phyloP scores from a whole-genome alignment of 2,888 invertebrate genomes.

The Xylophagus ater region DNA sequence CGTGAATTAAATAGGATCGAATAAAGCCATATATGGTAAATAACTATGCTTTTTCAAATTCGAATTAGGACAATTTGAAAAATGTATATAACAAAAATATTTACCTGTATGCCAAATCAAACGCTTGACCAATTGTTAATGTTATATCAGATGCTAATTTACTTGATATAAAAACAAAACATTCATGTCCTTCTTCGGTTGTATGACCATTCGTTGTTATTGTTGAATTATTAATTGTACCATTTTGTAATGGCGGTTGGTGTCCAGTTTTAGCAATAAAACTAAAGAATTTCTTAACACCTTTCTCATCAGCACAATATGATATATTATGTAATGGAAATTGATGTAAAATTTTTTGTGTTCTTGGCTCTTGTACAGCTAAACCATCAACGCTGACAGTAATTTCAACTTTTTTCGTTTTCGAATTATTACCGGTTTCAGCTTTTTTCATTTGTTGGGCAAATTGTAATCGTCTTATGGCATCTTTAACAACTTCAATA shows the following conservation, averaged over 20 bases:
- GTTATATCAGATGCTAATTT: conserved; percentile 97
- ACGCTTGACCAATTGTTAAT: conserved; percentile 94
- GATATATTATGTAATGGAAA: conserved; percentile 96
- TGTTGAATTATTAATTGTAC: conserved; percentile 11
- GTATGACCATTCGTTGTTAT: conserved; percentile 31
- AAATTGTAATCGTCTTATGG: conserved; percentile 90
- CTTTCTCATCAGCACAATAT: conserved; percentile 98
- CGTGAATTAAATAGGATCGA: too few relatives aligned
- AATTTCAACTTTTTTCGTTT: conserved; percentile 83
- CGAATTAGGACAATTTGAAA: too few relatives aligned
- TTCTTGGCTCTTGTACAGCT: conserved; percentile 69
- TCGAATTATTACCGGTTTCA: conserved; percentile 67
- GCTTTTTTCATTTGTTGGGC: conserved; percentile 85
- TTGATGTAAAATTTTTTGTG: conserved; percentile 78
- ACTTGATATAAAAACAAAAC: conserved; percentile 95
- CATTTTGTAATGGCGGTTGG: conserved; percentile 16
- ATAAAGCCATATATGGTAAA: too few relatives aligned
- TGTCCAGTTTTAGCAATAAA: conserved; percentile 35
- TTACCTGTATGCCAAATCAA: conserved; percentile 88
- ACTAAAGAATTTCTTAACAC: conserved; percentile 88
- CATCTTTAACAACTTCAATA: conserved; percentile 94
- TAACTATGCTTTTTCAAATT: too few relatives aligned
- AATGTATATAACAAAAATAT: conserved; percentile 16
- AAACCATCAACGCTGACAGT: conserved; percentile 97
- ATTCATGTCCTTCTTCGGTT: conserved; percentile 73